These are phyloP conservation scores for Hydractinia symbiolongicarpus DNA, from an alignment of 30 jellyfish, hydroid and myxozoan genomes.

Conservation along the genomic window DNA sequence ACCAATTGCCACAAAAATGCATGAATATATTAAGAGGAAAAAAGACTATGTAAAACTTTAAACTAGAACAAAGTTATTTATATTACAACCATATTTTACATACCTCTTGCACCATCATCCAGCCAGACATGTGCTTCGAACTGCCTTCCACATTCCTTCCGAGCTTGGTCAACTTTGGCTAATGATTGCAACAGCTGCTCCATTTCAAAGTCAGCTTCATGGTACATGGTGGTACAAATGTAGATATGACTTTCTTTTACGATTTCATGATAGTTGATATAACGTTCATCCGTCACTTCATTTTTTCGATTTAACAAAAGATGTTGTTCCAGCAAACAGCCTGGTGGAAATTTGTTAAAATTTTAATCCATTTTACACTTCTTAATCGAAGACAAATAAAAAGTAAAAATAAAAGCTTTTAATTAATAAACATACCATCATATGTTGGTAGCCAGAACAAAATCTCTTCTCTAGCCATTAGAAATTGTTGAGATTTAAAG, in stretches of 20 bases:
- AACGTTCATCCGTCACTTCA: constrained; percentile 60
- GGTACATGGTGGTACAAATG: constrained; percentile 96
- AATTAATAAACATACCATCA: constrained; percentile 39
- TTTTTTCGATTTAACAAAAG: constrained; percentile 61
- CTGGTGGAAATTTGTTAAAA: constrained; percentile 18
- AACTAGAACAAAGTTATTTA: too few species aligned
- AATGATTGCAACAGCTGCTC: constrained; percentile 83
- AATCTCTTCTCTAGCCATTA: constrained; percentile 78
- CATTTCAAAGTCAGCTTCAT: constrained; percentile 96
- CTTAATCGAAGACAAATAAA: background rate
- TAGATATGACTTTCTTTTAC: constrained; percentile 59
- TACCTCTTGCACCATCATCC: constrained; percentile 70
- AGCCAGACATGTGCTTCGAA: constrained; percentile 77
- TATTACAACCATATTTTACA: too few species aligned
- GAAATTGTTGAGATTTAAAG: constrained; percentile 73
- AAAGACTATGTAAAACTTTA: too few species aligned
- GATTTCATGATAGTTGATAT: constrained; percentile 49
- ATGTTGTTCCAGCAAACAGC: constrained; percentile 66
- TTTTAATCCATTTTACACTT: background rate
- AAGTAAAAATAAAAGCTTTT: background rate
- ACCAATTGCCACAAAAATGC: too few species aligned
- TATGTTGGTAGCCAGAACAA: constrained; percentile 88
- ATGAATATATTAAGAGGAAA: too few species aligned
- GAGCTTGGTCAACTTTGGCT: constrained; percentile 74
- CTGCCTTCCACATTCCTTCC: constrained; percentile 49